Conservation (phyloP, 2,797 vertebrate species). For the Acrossocheilus wenchowensis region DNA sequence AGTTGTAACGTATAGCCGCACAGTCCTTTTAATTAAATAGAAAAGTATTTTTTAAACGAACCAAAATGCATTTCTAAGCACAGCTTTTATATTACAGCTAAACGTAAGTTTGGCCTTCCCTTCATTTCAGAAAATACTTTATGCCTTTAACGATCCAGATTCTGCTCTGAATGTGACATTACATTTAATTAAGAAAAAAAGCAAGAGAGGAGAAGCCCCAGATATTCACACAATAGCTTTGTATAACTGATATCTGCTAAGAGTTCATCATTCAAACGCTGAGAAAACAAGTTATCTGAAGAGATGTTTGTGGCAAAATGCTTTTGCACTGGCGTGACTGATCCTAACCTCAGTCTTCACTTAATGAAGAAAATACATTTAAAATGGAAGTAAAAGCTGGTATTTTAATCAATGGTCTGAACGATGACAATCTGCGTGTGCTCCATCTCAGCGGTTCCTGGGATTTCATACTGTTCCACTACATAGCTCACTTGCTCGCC, state of each 20-base stretch:
- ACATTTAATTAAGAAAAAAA: neutral
- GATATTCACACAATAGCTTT: neutral
- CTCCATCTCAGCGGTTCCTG: slow-evolving; percentile 57
- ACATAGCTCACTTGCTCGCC: slow-evolving; percentile 59
- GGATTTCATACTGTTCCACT: slow-evolving; percentile 63
- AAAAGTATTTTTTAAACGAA: slow-evolving; percentile 20
- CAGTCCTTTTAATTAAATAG: slow-evolving; percentile 30
- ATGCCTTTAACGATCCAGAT: slow-evolving; percentile 13
- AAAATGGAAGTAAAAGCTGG: neutral
- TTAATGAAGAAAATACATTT: slow-evolving; percentile 20
- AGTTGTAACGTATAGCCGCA: neutral
- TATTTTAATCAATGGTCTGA: slow-evolving; percentile 59
- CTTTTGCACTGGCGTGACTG: neutral
- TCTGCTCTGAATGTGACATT: slow-evolving; percentile 9
- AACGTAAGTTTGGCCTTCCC: slow-evolving; percentile 33
- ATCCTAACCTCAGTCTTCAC: neutral
- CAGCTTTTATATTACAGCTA: slow-evolving; percentile 16
- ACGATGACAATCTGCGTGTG: slow-evolving; percentile 64
- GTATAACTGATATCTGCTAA: slow-evolving; percentile 8
- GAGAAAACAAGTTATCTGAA: slow-evolving; percentile 16
- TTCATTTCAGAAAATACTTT: slow-evolving; percentile 37
- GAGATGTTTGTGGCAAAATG: neutral
- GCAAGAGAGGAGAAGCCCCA: slow-evolving; percentile 13
- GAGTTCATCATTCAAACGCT: slow-evolving; percentile 13
- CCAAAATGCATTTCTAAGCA: slow-evolving; percentile 12